Base-by-base conservation (phyloP, 2,888 invertebrate genomes). In the Drosophila fulvimacula region DNA sequence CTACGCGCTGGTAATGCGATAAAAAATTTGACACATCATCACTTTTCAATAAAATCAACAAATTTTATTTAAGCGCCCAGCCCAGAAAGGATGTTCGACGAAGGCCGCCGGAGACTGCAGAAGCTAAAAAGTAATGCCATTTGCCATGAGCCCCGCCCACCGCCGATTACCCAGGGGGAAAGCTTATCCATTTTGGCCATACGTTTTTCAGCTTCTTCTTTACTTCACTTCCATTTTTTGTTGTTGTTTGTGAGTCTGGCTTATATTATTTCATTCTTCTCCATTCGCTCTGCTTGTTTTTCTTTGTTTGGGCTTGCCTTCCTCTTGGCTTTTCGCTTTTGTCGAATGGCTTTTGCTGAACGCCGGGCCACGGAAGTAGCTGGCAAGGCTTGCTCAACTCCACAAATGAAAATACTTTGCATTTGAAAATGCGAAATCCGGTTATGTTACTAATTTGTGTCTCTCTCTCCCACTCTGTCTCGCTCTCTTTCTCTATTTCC, bases 21-120 rank as follows among this genome's bases (percentile, higher is more conserved):
- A 85, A 85, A 89, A 85, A 85, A 88, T 85, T 85, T 85, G 85
- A 85, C 85, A 89, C 85, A 89, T 85, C 85, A 85, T 85, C 85
- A 85, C 89, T 85, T 85, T 85, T 85, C 85, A 85, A 85, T 85
- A 89, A 85, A 85, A 89, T 85, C 85, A 85, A 85, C 89, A 89
- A 85, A 85, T 85, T 89, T 89, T 85, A 89, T 83, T 89, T 87
- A 87, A 83, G 89, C 80, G 82, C 73, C 32, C 17, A 24, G 41
- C 24, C 13, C 19, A 24, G 46, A 65, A 72, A 65, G 70, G 79
- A 61, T 73, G 77, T 66, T 60, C 69, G 61, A 56, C 71, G 69
- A 56, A 38, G 48, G 58, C 42, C 42, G 30, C 21, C 44, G 53
- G 30, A 30, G 32, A 49, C 15, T 27, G 30, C 13, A 3, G 30